A percentile compares a stretch with the other conserved stretches of the same genome.
Conservation (phyloP, 30 jellyfish, hydroid and myxozoan genomes). For the Pelagia noctiluca region DNA sequence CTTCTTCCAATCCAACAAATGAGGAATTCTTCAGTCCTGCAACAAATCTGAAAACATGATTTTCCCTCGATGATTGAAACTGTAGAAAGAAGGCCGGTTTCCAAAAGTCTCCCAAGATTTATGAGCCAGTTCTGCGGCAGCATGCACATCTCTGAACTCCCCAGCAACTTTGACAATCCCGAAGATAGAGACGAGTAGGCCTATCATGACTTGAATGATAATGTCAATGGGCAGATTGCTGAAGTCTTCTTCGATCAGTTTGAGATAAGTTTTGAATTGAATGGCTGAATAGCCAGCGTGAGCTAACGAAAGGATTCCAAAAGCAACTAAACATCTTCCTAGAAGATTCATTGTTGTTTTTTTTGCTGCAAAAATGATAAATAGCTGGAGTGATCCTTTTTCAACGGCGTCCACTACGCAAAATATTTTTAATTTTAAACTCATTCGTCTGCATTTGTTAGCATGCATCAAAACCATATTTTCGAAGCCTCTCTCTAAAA, state of each 20-base stretch:
- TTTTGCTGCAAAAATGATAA: neutral
- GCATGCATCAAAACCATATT: too few species aligned
- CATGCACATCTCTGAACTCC: slow-evolving; percentile 86
- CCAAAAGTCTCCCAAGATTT: slow-evolving; percentile 98
- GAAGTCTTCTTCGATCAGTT: slow-evolving; percentile 90
- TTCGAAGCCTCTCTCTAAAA: too few species aligned
- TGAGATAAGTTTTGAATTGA: slow-evolving; percentile 86
- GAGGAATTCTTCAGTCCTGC: slow-evolving; percentile 48
- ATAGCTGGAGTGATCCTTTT: neutral
- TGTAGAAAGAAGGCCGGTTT: slow-evolving; percentile 84
- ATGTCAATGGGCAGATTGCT: slow-evolving; percentile 78
- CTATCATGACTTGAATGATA: slow-evolving; percentile 81
- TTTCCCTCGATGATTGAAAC: slow-evolving; percentile 93
- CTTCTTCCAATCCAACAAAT: neutral
- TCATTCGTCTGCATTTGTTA: too few species aligned
- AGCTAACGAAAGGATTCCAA: slow-evolving; percentile 82
- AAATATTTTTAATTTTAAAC: too few species aligned
- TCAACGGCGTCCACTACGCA: neutral
- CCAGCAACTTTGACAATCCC: slow-evolving; percentile 94
- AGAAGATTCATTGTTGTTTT: slow-evolving; percentile 76
- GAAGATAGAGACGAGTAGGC: slow-evolving; percentile 68
- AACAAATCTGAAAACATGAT: slow-evolving; percentile 77
- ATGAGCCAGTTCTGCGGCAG: slow-evolving; percentile 95
- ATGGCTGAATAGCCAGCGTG: slow-evolving; percentile 97
- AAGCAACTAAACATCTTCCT: slow-evolving; percentile 73